Evolutionary conservation across 1,140 invertebrate species (phyloP), one percentile per base, ranked within the genome.

Genomic region (Chironomus tepperi): DNA sequence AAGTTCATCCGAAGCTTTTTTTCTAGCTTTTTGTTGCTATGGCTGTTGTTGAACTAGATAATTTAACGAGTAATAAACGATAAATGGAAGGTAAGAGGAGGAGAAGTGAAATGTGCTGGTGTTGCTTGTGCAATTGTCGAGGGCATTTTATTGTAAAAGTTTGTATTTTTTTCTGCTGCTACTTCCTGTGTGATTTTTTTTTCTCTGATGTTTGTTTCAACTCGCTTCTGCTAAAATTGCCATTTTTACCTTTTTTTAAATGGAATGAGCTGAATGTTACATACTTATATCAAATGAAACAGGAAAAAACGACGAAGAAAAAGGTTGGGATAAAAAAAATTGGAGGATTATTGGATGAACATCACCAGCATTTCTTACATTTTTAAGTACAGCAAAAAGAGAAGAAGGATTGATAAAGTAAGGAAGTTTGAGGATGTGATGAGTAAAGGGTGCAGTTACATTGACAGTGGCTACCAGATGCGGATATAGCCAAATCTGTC

Each of bases 131-230:
- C 47, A 15, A 57, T n/a, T 57, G 12, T 15, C 47, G 47, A 57
- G 47, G 47, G 47, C 47, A 57, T 57, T 57, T 47, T 57, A 57
- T 57, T 57, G 12, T 57, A 57, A 57, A 57, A 57, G 12, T 57
- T 57, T 57, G 5, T 34, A 34, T 5, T 34, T 34, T 34, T 34
- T 34, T 34, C 24, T 34, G 24, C 24, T 34, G 24, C 24, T n/a
- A n/a, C 8, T 5, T 15, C 5, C 12, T 57, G 10, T 12, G n/a
- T 57, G 47, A 15, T 57, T 57, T 57, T 57, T 57, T 57, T 57
- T 57, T n/a, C n/a, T 34, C 24, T 34, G 24, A 34, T 34, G 24
- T 34, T 34, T 34, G 24, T 34, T 34, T 34, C 24, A 34, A 34
- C n/a, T 57, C 47, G 12, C 10, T n/a, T n/a, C n/a, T 57, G 47